Evolutionary conservation across 2,113 vertebrate species (phyloP), one percentile per base, ranked within the genome.

Genomic region (Baryphthengus martii): DNA sequence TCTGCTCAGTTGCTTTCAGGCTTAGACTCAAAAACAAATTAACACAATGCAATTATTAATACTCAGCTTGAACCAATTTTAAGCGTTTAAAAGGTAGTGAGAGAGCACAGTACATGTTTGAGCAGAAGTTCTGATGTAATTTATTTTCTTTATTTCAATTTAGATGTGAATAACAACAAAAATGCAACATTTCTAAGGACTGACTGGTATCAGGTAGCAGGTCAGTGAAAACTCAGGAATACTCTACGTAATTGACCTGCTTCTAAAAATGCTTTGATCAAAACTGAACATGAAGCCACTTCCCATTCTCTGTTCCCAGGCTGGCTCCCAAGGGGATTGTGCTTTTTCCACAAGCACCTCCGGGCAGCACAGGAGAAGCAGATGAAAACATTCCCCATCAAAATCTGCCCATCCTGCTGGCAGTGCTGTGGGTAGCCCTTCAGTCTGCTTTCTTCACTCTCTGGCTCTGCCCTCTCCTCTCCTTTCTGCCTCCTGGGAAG

Each of bases 1-100:
- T 92, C 75, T 95, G 91, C 77, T 90, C 93, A 53, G 39, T 67
- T 93, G 89, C 72, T 85, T 95, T 93, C 45, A 84, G 77, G 45
- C 63, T 88, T 74, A 71, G 52, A 93, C 47, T 92, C 39, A 89
- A 94, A 93, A 88, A 93, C 91, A 91, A 85, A 68, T 88, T 0
- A 92, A 89, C 59, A 85, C 50, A 85, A 88, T 56, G 68, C 18
- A 81, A 84, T 83, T 88, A 72, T 81, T 76, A 92, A 80, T 90
- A 85, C 50, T 68, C 2, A 0, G 28, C 73, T 89, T 88, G 65
- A 74, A 95, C 20, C 39, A 92, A 79, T 23, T 76, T 66, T 39
- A 91, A 88, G 39, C 1, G 1, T 85, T 71, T 49, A 63, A 81
- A 26, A 85, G 55, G 29, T 35, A 63, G 35, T 0, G 0, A 70